These are phyloP conservation scores for Thera britannica DNA, from an alignment of 2,888 invertebrate species.

Conservation along the genomic window DNA sequence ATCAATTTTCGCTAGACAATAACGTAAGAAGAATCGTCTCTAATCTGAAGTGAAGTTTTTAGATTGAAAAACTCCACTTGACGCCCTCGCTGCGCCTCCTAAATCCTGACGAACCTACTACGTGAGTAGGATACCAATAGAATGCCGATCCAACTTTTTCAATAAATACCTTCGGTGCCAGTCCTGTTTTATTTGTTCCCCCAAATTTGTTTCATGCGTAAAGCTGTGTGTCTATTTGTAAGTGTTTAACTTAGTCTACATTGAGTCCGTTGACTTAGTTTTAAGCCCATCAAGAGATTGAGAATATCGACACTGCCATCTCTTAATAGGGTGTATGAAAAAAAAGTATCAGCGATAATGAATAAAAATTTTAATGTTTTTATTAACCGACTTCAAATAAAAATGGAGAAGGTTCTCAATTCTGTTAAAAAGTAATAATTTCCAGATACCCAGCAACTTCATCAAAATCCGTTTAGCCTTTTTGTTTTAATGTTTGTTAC, in stretches of 20 bases:
- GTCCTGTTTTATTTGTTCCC: constrained; percentile 53
- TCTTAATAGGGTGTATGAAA: no score
- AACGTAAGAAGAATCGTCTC: background rate
- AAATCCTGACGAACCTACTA: constrained; percentile 45
- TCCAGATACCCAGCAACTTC: no score
- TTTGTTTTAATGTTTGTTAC: no score
- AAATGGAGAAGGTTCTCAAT: no score
- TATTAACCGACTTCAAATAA: no score
- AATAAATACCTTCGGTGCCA: constrained; percentile 52
- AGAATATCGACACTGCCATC: no score
- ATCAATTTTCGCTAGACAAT: background rate
- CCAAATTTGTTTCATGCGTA: constrained; percentile 54
- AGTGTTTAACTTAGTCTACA: background rate
- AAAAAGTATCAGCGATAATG: no score
- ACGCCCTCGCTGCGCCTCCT: constrained; percentile 44
- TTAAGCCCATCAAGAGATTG: no score
- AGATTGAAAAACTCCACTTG: constrained; percentile 41
- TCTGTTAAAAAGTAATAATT: no score
- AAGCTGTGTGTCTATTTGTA: constrained; percentile 20
- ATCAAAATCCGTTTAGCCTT: no score
- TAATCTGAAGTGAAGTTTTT: constrained; percentile 29
- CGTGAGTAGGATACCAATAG: constrained; percentile 50
- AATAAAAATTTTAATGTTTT: no score
- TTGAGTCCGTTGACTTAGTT: no score
- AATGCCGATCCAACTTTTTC: constrained; percentile 47